Evolutionary conservation across 1,140 invertebrate genomes (phyloP).

Genomic region (Ctenoplectra terminalis): DNA sequence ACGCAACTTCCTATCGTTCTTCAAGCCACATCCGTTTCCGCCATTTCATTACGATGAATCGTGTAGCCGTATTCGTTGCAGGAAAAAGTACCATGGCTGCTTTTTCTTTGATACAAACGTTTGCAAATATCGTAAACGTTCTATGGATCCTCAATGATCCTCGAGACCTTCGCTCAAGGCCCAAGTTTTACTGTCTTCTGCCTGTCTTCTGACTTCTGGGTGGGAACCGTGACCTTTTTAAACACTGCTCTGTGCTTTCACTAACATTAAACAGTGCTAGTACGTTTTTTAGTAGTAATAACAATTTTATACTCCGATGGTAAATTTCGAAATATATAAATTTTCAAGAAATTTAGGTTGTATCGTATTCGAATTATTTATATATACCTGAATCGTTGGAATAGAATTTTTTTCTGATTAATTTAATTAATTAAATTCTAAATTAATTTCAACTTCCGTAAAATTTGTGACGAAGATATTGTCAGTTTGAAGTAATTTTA

Average conservation of each 20-base stretch:
- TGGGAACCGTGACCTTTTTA: not conserved
- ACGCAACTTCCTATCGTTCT: not conserved
- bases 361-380: too few relatives aligned
- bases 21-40: not conserved
- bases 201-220: not conserved
- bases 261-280: not conserved
- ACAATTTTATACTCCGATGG: too few relatives aligned
- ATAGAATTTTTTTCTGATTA: too few relatives aligned
- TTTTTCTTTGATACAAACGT: not conserved
- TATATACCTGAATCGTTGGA: too few relatives aligned
- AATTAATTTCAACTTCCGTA: too few relatives aligned
- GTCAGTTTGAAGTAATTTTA: too few relatives aligned
- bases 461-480: too few relatives aligned
- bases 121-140: not conserved
- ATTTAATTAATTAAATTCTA: too few relatives aligned
- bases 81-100: not conserved
- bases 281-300: too few relatives aligned
- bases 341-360: too few relatives aligned
- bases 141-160: not conserved
- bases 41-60: not conserved
- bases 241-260: not conserved
- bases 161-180: not conserved
- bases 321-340: too few relatives aligned
- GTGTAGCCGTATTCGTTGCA: not conserved
- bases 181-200: not conserved